Base-by-base conservation (phyloP, 2,888 invertebrate species). In the Priocnemis perturbator region DNA sequence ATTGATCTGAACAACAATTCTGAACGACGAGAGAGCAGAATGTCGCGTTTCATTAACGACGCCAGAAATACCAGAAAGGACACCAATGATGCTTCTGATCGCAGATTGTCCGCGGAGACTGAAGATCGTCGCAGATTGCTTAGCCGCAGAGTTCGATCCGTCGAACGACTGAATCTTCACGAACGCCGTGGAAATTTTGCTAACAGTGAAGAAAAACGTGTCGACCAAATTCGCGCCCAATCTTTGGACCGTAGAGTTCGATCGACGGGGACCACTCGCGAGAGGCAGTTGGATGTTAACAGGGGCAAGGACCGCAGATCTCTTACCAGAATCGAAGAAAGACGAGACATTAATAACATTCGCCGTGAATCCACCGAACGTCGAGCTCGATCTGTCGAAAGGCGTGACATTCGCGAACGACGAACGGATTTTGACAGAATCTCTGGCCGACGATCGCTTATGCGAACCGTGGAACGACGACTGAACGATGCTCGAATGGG, bases 361-460 rank as follows among this genome's bases (percentile, higher is more conserved):
- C 14, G 72, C 57, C 14, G 58, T n/a, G n/a, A n/a, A n/a, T 57
- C 4, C 61, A n/a, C 45, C 14, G 69, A 74, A 20, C 65, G 61
- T 37, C 56, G 60, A 55, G 19, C 64, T 20, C 68, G 64, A 57
- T 71, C 62, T 5, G 17, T 52, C 15, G 66, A 67, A 47, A n/a
- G n/a, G 14, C 15, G 9, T 11, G 19, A 50, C 17, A n/a, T 50
- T 50, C 20, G 19, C 1, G 50, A 21, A 21, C 23, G 23, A 55
- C 23, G 50, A 50, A 9, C 50, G 50, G 15, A n/a, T 11, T n/a
- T 37, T 7, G 37, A 37, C 1, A 37, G 37, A 37, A 11, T 9
- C 11, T 9, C 1, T 1, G 37, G 7, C 37, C 37, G 37, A 37
- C 37, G 4, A 37, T 37, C 37, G 7, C 1, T 37, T 11, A 7